Conservation (phyloP, 1,140 invertebrate species). For the Globodera ellingtonae region DNA sequence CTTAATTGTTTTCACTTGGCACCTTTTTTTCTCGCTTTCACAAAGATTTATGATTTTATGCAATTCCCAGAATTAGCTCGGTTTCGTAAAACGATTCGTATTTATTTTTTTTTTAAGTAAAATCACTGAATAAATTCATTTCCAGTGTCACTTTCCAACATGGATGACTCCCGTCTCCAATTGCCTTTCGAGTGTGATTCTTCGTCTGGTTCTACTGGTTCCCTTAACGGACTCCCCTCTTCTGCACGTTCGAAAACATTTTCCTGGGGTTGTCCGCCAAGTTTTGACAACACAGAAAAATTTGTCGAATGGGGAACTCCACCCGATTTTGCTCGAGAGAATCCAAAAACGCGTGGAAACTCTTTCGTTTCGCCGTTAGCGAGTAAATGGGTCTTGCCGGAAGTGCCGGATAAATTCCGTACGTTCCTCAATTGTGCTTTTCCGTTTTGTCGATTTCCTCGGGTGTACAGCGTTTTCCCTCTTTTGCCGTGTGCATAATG, state of each 20-base stretch:
- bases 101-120: too few species aligned
- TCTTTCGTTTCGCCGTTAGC: neutral
- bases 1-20: neutral
- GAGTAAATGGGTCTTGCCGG: neutral
- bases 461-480: too few species aligned
- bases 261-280: neutral
- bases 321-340: neutral
- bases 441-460: too few species aligned
- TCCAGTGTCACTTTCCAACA: neutral
- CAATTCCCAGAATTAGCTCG: too few species aligned
- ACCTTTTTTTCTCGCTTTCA: neutral
- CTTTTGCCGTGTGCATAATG: too few species aligned
- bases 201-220: too few species aligned
- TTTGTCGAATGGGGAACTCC: neutral
- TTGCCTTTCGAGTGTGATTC: too few species aligned
- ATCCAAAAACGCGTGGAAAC: neutral
- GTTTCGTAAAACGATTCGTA: too few species aligned
- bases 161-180: neutral
- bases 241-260: neutral
- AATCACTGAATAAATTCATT: too few species aligned
- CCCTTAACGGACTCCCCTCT: too few species aligned
- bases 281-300: neutral
- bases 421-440: neutral
- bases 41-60: too few species aligned
- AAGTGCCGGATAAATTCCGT: constrained; percentile 9